A percentile compares a stretch with the other conserved stretches of the same genome.
phyloP scores from a whole-genome alignment of 2,888 invertebrate species.

The Chalcis sispes region DNA sequence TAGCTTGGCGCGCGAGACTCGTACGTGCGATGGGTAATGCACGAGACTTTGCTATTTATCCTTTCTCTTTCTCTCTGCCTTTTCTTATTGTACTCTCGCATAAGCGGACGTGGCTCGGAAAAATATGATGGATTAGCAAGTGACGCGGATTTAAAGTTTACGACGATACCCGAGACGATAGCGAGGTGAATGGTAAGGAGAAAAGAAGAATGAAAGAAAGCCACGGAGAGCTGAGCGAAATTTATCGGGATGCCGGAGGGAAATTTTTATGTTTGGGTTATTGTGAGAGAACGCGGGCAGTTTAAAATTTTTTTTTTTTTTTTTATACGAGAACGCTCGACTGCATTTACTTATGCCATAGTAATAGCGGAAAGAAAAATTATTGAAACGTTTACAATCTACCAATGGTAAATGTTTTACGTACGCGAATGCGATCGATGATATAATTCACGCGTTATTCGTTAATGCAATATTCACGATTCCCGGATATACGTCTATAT shows the following conservation, averaged over 20 bases:
- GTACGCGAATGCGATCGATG: too few species aligned
- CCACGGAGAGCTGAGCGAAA: slow-evolving; percentile 15
- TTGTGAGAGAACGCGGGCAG: too few species aligned
- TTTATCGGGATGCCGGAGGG: slow-evolving; percentile 20
- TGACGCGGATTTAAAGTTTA: slow-evolving; percentile 47
- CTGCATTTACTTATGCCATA: too few species aligned
- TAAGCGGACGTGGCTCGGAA: slow-evolving; percentile 17
- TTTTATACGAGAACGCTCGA: too few species aligned
- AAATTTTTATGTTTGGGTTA: slow-evolving; percentile 24
- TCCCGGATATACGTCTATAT: too few species aligned
- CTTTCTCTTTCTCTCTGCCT: not conserved
- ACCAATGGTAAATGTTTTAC: too few species aligned
- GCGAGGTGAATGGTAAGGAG: too few species aligned
- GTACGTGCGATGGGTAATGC: not conserved
- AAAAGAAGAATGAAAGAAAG: not conserved
- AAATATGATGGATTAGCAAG: slow-evolving; percentile 49
- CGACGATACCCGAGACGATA: slow-evolving; percentile 5
- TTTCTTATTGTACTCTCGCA: slow-evolving; percentile 30
- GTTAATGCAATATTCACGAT: too few species aligned
- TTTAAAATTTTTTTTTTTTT: too few species aligned
- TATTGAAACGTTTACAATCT: too few species aligned
- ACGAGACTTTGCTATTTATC: not conserved
- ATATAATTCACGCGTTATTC: too few species aligned
- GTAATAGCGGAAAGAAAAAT: too few species aligned
- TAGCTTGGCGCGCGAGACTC: not conserved